phyloP scores from a whole-genome alignment of 2,113 vertebrate genomes.

The Poeciliopsis prolifica region DNA sequence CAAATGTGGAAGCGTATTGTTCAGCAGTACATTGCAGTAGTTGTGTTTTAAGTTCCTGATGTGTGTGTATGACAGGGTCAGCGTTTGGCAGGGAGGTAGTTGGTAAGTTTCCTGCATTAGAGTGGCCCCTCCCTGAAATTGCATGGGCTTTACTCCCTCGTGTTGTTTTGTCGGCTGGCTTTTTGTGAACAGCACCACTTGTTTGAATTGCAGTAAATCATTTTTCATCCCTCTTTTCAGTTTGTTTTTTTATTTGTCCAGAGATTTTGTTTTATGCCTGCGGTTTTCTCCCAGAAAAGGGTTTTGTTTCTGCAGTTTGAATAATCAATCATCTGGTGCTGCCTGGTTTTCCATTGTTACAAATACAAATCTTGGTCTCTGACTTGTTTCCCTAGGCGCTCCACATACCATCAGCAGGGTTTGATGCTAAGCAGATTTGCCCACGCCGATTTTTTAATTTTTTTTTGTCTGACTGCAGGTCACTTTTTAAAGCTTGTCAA shows the following conservation, averaged over 20 bases:
- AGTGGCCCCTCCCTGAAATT: conserved; percentile 9
- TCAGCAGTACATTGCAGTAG: conserved; percentile 3
- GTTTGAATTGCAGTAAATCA: conserved; percentile 1
- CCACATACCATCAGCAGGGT: conserved; percentile 32
- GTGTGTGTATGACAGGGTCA: conserved; percentile 65
- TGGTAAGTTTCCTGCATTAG: conserved; percentile 54
- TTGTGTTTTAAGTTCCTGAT: conserved; percentile 29
- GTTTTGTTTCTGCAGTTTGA: conserved; percentile 29
- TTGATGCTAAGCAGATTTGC: conserved; percentile 54
- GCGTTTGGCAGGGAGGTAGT: conserved; percentile 67
- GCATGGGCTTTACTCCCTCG: conserved; percentile 32
- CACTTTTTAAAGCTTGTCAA: conserved; percentile 29
- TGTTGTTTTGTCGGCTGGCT: conserved; percentile 10
- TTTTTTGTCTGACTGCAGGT: conserved; percentile 1
- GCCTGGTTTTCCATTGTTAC: conserved; percentile 48
- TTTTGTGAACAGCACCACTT: conserved; percentile 6
- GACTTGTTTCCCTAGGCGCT: conserved; percentile 12
- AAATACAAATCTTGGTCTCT: conserved; percentile 23
- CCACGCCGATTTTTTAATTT: neutral
- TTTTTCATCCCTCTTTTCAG: neutral
- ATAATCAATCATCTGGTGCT: conserved; percentile 27
- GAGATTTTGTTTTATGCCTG: conserved; percentile 4
- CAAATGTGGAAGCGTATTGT: neutral
- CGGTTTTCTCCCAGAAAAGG: conserved; percentile 10
- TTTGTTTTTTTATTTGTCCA: conserved; percentile 18